A percentile compares a stretch with the other conserved stretches of the same genome.
Conservation (phyloP, 1,140 invertebrate genomes). For the Papilio glaucus region DNA sequence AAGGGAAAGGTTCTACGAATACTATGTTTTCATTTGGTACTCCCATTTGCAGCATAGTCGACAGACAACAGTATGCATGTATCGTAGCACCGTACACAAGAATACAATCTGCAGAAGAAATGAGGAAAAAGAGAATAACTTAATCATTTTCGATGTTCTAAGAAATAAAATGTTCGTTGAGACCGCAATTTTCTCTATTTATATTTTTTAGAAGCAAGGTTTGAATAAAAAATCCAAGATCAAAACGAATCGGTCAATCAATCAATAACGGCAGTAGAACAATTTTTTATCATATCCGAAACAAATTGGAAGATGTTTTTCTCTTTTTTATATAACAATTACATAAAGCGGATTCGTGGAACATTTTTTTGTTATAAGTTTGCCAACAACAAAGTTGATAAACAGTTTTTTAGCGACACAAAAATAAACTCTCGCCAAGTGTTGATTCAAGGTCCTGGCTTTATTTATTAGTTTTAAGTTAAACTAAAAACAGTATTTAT, state of each 20-base stretch:
- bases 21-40: constrained; percentile 81
- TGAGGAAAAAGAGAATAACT: constrained; percentile 4
- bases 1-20: constrained; percentile 83
- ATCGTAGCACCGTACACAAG: constrained; percentile 86
- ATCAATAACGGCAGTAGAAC: background rate
- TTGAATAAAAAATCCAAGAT: background rate
- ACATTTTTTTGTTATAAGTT: too few relatives aligned
- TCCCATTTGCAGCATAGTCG: constrained; percentile 82
- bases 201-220: too few relatives aligned
- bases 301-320: constrained; percentile 3
- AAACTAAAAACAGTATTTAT: background rate
- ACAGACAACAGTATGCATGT: constrained; percentile 85
- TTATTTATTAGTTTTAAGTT: background rate
- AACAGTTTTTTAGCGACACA: too few relatives aligned
- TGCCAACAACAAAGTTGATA: too few relatives aligned
- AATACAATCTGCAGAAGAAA: constrained; percentile 69
- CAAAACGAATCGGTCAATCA: too few relatives aligned
- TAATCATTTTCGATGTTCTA: too few relatives aligned
- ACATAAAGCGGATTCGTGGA: background rate
- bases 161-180: too few relatives aligned
- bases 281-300: background rate
- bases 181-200: too few relatives aligned
- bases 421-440: too few relatives aligned
- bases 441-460: too few relatives aligned
- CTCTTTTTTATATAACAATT: background rate